Evolutionary conservation across 2,797 vertebrate species (phyloP).

Genomic region (Eremophila alpestris): DNA sequence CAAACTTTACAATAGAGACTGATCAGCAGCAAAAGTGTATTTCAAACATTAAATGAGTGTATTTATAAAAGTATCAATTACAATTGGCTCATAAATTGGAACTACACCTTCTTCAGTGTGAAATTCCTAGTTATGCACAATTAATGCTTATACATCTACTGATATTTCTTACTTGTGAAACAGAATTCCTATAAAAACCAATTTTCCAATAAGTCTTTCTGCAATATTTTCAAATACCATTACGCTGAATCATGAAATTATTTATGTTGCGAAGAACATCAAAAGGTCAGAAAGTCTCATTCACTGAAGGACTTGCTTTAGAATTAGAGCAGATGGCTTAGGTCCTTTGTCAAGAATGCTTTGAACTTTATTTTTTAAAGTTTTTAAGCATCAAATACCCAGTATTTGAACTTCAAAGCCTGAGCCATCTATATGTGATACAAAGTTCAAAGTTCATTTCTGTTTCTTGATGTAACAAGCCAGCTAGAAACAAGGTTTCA

Average conservation of each 20-base stretch:
- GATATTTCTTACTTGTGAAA: neutral
- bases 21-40: conserved; percentile 41
- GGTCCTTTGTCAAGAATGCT: neutral
- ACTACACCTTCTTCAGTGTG: neutral
- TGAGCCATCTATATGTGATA: neutral
- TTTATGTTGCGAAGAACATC: neutral
- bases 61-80: neutral
- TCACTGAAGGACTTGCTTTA: neutral
- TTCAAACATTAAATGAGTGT: neutral
- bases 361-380: neutral
- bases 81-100: neutral
- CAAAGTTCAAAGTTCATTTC: neutral
- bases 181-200: neutral
- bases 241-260: neutral
- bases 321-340: neutral
- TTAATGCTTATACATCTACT: neutral
- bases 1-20: conserved; percentile 56
- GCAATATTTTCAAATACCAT: neutral
- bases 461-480: neutral
- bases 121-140: neutral
- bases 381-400: neutral
- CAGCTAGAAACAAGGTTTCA: neutral
- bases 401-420: neutral
- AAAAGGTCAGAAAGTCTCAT: neutral
- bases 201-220: neutral